phyloP scores from a whole-genome alignment of 1,140 invertebrate species.

The Zeugodacus cucurbitae region DNA sequence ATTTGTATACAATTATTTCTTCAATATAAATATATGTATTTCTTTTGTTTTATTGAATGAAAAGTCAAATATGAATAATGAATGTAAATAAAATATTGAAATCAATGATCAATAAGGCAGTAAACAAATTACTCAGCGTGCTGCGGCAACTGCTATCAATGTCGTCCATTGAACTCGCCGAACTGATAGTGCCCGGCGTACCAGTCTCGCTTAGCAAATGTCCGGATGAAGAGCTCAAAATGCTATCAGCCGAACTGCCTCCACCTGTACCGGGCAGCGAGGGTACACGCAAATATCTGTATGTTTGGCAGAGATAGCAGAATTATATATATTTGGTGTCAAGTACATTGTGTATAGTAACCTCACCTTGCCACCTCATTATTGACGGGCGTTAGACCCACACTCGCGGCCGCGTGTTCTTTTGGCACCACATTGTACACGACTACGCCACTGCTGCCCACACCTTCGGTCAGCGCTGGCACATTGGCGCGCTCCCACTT shows the following conservation, averaged over 20 bases:
- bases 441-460: constrained; percentile 44
- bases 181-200: constrained; percentile 61
- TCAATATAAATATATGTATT: not conserved
- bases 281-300: constrained; percentile 62
- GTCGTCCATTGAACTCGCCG: constrained; percentile 64
- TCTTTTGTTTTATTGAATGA: not conserved
- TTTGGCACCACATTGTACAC: constrained; percentile 49
- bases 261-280: constrained; percentile 58
- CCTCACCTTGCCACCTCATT: constrained; percentile 62
- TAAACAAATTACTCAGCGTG: constrained; percentile 42
- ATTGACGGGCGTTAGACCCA: constrained; percentile 61
- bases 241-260: constrained; percentile 69
- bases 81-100: not conserved
- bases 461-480: constrained; percentile 60
- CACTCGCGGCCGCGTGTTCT: constrained; percentile 57
- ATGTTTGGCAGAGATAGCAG: not conserved
- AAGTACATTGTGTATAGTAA: not conserved
- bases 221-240: constrained; percentile 64
- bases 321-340: not conserved
- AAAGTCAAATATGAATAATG: not conserved
- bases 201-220: constrained; percentile 61
- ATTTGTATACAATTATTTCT: not conserved
- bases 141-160: constrained; percentile 49
- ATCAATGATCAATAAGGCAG: not conserved
- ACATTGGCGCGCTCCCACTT: constrained; percentile 76